phyloP scores from a whole-genome alignment of 2,888 invertebrate genomes.

The Bombyx huttoni region DNA sequence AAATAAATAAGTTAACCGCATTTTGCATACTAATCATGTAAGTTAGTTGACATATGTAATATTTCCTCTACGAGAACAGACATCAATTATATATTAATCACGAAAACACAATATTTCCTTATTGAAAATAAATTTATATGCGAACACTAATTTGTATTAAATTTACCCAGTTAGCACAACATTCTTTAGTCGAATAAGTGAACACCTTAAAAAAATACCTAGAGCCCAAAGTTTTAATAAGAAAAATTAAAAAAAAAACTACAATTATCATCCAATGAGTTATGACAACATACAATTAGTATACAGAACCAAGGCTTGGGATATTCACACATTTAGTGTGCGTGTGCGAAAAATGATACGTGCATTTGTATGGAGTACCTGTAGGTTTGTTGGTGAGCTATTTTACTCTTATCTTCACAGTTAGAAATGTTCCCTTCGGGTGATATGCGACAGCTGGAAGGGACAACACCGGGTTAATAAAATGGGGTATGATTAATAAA shows the following conservation, averaged over 20 bases:
- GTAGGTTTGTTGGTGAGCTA: slow-evolving; percentile 82
- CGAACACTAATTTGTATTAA: no score
- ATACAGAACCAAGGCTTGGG: neutral
- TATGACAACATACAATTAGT: neutral
- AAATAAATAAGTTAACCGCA: neutral
- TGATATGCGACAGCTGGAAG: slow-evolving; percentile 75
- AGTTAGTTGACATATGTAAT: no score
- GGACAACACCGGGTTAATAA: slow-evolving; percentile 68
- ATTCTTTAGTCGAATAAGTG: no score
- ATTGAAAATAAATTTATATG: no score
- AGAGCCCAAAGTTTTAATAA: no score
- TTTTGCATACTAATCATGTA: neutral
- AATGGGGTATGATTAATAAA: slow-evolving; percentile 25
- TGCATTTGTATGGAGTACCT: slow-evolving; percentile 68
- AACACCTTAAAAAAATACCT: no score
- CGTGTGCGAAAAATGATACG: slow-evolving; percentile 2
- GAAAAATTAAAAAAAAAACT: no score
- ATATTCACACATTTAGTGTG: neutral
- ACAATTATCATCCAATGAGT: neutral
- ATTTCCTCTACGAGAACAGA: no score
- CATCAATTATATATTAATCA: no score
- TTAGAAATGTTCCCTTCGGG: slow-evolving; percentile 74
- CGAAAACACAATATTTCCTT: no score
- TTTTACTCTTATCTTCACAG: slow-evolving; percentile 77
- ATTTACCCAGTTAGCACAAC: no score